Base-by-base conservation (phyloP, 2,113 vertebrate species). In the Butorides virescens region DNA sequence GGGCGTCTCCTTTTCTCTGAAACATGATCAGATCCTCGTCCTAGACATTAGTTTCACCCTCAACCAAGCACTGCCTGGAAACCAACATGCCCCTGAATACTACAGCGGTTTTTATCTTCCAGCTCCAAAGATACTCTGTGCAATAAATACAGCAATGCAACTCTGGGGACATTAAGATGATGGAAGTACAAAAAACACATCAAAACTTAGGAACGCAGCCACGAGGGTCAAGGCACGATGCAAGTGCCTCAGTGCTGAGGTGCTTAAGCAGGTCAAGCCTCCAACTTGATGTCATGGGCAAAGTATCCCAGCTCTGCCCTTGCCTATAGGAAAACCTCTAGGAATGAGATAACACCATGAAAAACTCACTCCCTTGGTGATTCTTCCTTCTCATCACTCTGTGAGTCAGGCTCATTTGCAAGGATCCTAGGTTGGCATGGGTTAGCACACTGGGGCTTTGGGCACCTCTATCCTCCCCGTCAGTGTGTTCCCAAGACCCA, bases 391-490 rank as follows among this genome's bases (percentile, higher is more conserved):
- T 42, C 6, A 19, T n/a, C 0, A 0, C 76, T 73, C 32, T 63
- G 6, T 50, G n/a, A 61, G 26, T 59, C 34, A 42, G 10, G 52
- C 15, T 82, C 27, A 25, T 44, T 70, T 78, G 13, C 27, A 83
- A 86, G 26, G 32, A 50, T 50, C 25, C 42, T 59, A 15, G 6
- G 16, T 72, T 67, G 27, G 11, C 22, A 89, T 47, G 15, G 32
- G 26, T 50, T 50, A 62, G 56, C 55, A 27, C 46, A 12, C 11
- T 14, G 15, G 4, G 34, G 8, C 15, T 61, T 66, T 70, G 46
- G 9, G 7, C 13, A 62, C 5, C 20, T 47, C 58, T 39, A 26
- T 7, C 3, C 19, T 50, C 0, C 0, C 23, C 32, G 0, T 36
- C 21, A 25, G 2, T 15, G 7, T 50, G 7, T 52, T 65, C 49